A percentile compares a stretch with the other conserved stretches of the same genome.
These are phyloP conservation scores for Corythaeola cristata DNA, from an alignment of 2,113 vertebrate species.

Conservation along the genomic window DNA sequence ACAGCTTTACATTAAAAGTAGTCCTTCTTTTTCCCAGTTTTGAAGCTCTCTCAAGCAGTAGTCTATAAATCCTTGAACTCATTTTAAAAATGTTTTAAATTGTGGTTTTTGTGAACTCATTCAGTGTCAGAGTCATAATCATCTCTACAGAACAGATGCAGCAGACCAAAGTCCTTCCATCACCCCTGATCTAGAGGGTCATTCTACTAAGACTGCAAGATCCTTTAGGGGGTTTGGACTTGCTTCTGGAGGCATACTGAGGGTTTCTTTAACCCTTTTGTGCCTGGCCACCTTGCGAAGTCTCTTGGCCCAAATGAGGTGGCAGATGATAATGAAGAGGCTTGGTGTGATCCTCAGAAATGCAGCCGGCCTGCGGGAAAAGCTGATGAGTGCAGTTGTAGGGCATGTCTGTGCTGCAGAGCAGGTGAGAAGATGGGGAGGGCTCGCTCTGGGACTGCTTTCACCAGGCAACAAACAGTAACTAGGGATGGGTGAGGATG, in stretches of 20 bases:
- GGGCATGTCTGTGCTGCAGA: fast-evolving
- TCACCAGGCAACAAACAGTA: neutral
- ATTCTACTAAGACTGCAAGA: neutral
- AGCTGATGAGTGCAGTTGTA: neutral
- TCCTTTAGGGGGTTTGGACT: neutral
- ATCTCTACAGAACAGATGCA: neutral
- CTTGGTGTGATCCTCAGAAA: neutral
- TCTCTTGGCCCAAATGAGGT: neutral
- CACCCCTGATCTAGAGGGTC: neutral
- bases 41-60: neutral
- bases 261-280: neutral
- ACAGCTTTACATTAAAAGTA: slow-evolving; percentile 65
- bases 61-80: slow-evolving; percentile 25
- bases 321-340: neutral
- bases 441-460: neutral
- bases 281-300: neutral
- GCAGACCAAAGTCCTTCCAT: neutral
- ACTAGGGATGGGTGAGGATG: neutral
- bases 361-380: neutral
- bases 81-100: slow-evolving; percentile 29
- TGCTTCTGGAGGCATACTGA: neutral
- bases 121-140: neutral
- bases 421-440: neutral
- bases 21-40: slow-evolving; percentile 16
- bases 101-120: neutral